A percentile compares a stretch with the other conserved stretches of the same genome.
Evolutionary conservation across 2,888 invertebrate species (phyloP).

Genomic region (Neoscelio sp.): DNA sequence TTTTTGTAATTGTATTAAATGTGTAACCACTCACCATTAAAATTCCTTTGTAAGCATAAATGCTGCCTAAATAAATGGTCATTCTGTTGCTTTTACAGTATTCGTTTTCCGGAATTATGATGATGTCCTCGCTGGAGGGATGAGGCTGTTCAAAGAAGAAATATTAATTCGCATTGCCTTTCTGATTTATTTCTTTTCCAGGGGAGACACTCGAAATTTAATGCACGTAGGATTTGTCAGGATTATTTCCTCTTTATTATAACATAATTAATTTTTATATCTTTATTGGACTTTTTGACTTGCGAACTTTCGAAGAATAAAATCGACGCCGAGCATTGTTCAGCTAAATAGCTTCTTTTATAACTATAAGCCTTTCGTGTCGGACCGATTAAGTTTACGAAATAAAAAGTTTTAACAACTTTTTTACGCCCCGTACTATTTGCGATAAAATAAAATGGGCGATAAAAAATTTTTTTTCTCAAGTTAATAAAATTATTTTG

Average conservation of each 20-base stretch:
- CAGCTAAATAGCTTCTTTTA: not conserved
- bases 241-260: too few species aligned
- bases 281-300: not conserved
- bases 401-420: not conserved
- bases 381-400: not conserved
- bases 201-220: too few species aligned
- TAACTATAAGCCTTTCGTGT: not conserved
- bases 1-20: slow-evolving; percentile 21
- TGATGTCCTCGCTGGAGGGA: slow-evolving; percentile 94
- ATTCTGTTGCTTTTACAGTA: slow-evolving; percentile 98
- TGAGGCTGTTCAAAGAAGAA: slow-evolving; percentile 87
- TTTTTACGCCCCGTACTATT: not conserved
- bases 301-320: not conserved
- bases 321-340: too few species aligned
- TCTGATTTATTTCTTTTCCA: too few species aligned
- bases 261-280: slow-evolving; percentile 6
- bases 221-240: too few species aligned
- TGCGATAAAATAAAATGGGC: not conserved
- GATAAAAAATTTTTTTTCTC: not conserved
- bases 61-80: slow-evolving; percentile 97
- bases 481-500: not conserved
- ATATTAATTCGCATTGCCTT: too few species aligned
- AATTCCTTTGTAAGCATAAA: slow-evolving; percentile 99
- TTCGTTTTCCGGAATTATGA: slow-evolving; percentile 97
- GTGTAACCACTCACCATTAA: slow-evolving; percentile 89